Evolutionary conservation across 2,888 invertebrate species (phyloP), one percentile per base, ranked within the genome.

Genomic region (Torymus aiolomorphi): DNA sequence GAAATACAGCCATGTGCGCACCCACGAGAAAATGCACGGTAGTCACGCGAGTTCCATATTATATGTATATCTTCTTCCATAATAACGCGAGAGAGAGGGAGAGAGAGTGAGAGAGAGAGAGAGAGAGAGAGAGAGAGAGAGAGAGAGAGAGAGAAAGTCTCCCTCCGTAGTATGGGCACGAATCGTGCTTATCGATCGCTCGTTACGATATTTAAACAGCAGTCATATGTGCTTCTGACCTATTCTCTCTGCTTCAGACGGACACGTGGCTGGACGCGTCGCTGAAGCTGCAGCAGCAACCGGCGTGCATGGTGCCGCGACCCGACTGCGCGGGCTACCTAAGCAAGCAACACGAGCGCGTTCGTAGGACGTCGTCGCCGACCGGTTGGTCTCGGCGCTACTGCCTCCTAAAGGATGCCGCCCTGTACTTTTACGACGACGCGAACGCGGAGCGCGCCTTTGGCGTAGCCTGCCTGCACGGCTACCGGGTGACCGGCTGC

Each of bases 241-340:
- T 31, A 31, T 31, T 31, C 31, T 62, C 5, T n/a, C 16, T 13
- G n/a, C 77, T 82, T 56, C 82, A 93, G 92, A 90, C 91, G 80
- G 94, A 94, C 87, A 92, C 94, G 56, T 96, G 95, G 94, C 90
- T 96, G 85, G 95, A 95, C 84, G 93, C 94, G 16, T 96, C 96
- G 31, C 94, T 96, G 88, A 93, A 95, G 82, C 95, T 96, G 90
- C 94, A 97, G 87, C 94, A 95, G 82, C 92, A 96, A 72, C 94
- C 96, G n/a, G 95, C 96, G 0, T 94, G 94, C 71, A 94, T 94
- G 56, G 95, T 98, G 82, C 93, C 94, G 16, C 92, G 95, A 80
- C 96, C 97, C 0, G 98, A 98, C 89, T 98, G 98, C 91, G 96
- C 96, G 88, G 98, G 98, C n/a, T 96, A 96, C 90, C 93, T 98